These are phyloP conservation scores for Cinclus mexicanus DNA, from an alignment of 2,113 vertebrate species.

Conservation along the genomic window DNA sequence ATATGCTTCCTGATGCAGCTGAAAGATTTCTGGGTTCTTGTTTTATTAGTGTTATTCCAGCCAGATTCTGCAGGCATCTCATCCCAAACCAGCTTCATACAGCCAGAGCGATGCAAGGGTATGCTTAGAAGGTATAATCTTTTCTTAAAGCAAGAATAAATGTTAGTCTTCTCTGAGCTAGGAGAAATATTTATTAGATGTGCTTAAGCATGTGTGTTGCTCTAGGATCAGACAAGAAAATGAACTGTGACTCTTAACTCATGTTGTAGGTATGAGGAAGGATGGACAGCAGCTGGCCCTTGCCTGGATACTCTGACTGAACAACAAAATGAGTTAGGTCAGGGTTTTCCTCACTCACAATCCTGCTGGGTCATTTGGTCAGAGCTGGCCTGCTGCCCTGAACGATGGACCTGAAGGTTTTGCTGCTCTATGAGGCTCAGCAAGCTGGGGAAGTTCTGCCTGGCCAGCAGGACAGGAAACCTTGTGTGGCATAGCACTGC, in stretches of 20 bases:
- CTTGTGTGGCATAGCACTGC: rapidly evolving
- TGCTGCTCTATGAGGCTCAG: background rate
- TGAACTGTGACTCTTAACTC: background rate
- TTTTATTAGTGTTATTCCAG: background rate
- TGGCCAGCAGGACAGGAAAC: background rate
- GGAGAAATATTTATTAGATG: background rate
- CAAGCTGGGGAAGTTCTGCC: background rate
- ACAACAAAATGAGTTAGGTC: background rate
- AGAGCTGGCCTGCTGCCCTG: background rate
- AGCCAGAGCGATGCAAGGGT: background rate
- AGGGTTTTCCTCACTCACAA: background rate
- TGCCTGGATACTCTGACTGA: background rate
- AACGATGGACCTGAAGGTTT: background rate
- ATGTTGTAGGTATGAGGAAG: background rate
- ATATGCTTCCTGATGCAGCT: background rate
- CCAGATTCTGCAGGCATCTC: background rate
- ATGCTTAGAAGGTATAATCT: background rate
- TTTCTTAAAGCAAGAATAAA: background rate
- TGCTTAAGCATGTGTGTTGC: background rate
- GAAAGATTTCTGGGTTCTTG: background rate
- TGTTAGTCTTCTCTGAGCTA: background rate
- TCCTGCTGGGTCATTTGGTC: background rate
- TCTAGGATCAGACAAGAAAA: background rate
- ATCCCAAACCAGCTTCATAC: background rate
- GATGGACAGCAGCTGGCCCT: background rate